Percentiles rank a stretch among this genome's conserved stretches.
Conservation (phyloP, 2,888 invertebrate genomes). For the Aphodius sticticus region DNA sequence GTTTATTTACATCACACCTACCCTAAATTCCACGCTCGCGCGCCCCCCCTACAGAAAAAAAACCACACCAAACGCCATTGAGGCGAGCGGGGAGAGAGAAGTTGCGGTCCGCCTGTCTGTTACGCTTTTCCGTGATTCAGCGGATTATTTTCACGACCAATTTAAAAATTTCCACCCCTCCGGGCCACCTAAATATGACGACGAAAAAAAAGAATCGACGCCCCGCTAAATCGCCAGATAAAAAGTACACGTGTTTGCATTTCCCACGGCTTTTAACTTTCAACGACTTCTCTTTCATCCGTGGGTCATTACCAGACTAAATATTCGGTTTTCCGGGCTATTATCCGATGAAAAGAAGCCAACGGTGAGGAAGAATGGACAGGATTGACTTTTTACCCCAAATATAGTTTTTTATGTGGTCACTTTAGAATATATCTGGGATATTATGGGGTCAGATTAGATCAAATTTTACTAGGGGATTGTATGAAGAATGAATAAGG, state of each 20-base stretch:
- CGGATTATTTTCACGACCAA: conserved; percentile 4
- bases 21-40: background rate
- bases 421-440: background rate
- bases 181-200: conserved; percentile 4
- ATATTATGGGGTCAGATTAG: background rate
- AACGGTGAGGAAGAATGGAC: background rate
- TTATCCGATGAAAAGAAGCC: background rate
- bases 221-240: background rate
- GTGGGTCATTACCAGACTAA: background rate
- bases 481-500: background rate
- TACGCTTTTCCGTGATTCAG: background rate
- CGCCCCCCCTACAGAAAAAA: background rate
- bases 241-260: background rate
- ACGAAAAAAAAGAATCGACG: background rate
- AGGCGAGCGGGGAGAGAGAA: background rate
- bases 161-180: conserved; percentile 4
- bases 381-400: background rate
- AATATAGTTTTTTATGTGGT: background rate
- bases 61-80: background rate
- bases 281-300: background rate
- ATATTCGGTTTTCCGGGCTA: background rate
- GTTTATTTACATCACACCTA: conserved; percentile 4
- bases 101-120: background rate
- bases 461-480: background rate
- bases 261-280: background rate